phyloP scores from a whole-genome alignment of 2,797 vertebrate species.

The Aselliscus stoliczkanus region DNA sequence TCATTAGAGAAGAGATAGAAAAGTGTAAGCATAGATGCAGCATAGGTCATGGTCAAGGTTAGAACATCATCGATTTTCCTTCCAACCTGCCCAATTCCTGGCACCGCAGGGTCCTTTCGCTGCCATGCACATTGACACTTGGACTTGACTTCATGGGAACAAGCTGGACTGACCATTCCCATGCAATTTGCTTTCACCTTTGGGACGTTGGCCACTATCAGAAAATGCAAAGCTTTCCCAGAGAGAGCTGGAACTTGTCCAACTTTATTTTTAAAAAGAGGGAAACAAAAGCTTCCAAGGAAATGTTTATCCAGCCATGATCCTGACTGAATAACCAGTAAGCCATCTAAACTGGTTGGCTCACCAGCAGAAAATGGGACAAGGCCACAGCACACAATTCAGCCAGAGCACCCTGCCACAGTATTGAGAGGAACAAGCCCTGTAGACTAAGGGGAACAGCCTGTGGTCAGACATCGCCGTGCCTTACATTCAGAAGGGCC shows the following conservation, averaged over 20 bases:
- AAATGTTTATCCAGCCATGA: background rate
- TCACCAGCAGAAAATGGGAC: background rate
- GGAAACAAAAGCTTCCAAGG: background rate
- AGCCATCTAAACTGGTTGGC: slow-evolving; percentile 30
- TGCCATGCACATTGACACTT: background rate
- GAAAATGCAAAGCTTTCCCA: background rate
- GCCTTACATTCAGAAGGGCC: background rate
- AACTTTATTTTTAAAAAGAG: background rate
- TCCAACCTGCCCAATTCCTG: background rate
- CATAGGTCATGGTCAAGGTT: background rate
- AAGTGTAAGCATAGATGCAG: background rate
- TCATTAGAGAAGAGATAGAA: background rate
- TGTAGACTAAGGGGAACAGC: slow-evolving; percentile 45
- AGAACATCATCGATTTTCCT: background rate
- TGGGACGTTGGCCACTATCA: background rate
- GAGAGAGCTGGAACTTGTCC: background rate
- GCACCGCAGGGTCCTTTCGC: background rate
- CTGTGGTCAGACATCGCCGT: slow-evolving; percentile 26
- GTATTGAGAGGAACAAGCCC: background rate
- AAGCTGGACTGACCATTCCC: background rate
- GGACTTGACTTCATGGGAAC: background rate
- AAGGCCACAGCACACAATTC: background rate
- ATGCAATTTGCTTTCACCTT: background rate
- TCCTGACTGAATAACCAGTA: slow-evolving; percentile 5
- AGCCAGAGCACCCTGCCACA: background rate